These are phyloP conservation scores for Bolborhynchus lineola DNA, from an alignment of 2,113 vertebrate genomes.

Conservation along the genomic window DNA sequence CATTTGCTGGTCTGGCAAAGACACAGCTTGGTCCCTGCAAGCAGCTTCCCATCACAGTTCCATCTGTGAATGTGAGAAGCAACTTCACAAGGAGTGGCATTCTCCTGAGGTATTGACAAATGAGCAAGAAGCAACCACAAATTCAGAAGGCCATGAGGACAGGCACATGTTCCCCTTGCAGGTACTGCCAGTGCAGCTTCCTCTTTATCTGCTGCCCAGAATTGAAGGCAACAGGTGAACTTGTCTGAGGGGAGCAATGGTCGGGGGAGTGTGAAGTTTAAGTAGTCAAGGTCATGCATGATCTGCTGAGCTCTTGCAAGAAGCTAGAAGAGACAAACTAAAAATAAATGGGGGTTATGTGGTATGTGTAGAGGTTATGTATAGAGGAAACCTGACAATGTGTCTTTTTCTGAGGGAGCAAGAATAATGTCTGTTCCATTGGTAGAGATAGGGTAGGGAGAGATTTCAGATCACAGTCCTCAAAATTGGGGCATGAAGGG, in stretches of 20 bases:
- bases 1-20: neutral
- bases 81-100: neutral
- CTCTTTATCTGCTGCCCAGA: neutral
- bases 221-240: neutral
- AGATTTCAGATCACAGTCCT: neutral
- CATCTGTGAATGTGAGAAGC: rapidly evolving
- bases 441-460: neutral
- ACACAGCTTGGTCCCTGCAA: neutral
- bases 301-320: neutral
- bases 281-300: neutral
- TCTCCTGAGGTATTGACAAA: neutral
- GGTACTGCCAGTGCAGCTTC: neutral
- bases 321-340: neutral
- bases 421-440: neutral
- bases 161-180: rapidly evolving
- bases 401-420: neutral
- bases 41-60: neutral
- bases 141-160: neutral
- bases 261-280: neutral
- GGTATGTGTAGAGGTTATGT: neutral
- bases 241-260: neutral
- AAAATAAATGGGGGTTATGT: neutral
- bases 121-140: neutral
- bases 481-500: neutral
- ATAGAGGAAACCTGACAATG: neutral